A percentile compares a stretch with the other conserved stretches of the same genome.
These are phyloP conservation scores for Sialia sialis DNA, from an alignment of 2,113 vertebrate species.

Conservation along the genomic window DNA sequence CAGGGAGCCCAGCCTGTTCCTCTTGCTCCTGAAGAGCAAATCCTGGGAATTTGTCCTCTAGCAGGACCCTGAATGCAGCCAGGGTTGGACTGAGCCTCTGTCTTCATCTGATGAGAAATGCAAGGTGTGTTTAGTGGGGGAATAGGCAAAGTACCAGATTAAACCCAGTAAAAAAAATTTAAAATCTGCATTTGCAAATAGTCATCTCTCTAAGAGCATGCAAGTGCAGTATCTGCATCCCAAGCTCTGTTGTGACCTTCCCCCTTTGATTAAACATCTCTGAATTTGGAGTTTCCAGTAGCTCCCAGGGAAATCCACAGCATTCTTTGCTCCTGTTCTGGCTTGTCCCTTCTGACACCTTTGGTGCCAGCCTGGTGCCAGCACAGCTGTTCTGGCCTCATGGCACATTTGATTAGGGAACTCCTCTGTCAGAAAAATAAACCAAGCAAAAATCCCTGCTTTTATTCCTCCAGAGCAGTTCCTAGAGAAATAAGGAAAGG, in stretches of 20 bases:
- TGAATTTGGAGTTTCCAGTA: neutral
- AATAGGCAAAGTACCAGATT: neutral
- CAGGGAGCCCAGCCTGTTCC: neutral
- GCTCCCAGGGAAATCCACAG: neutral
- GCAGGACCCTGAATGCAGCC: neutral
- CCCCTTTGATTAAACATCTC: neutral
- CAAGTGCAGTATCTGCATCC: neutral
- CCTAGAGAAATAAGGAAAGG: neutral
- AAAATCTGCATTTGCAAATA: neutral
- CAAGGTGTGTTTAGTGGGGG: neutral
- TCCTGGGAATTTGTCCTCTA: neutral
- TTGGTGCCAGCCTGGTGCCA: neutral
- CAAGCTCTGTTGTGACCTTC: neutral
- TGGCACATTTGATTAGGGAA: neutral
- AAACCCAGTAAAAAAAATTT: neutral
- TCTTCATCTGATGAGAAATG: rapidly evolving
- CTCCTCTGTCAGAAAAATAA: neutral
- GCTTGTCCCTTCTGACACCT: neutral
- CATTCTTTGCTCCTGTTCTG: neutral
- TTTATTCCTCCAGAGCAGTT: neutral
- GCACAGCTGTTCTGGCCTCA: neutral
- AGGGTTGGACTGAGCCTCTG: neutral
- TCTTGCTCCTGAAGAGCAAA: neutral
- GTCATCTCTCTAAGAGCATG: neutral
- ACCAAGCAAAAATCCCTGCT: neutral